Evolutionary conservation across 2,113 vertebrate genomes (phyloP).

Genomic region (Cryptomyrus ogoouensis): DNA sequence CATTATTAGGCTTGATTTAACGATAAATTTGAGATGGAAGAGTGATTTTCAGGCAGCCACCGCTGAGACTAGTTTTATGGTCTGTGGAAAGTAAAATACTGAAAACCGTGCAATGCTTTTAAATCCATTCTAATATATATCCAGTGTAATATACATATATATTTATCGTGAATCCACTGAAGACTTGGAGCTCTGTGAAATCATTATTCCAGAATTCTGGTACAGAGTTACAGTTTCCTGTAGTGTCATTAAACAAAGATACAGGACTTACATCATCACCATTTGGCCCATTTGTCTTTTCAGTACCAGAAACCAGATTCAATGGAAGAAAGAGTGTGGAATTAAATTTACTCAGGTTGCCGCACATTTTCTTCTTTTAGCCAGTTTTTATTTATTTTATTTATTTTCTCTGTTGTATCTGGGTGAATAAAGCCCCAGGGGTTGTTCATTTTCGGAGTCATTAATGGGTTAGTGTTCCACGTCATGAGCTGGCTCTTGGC

Average conservation of each 20-base stretch:
- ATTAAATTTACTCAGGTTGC: background rate
- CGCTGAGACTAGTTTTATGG: background rate
- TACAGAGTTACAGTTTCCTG: slow-evolving; percentile 1
- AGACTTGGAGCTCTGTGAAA: background rate
- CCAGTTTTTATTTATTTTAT: background rate
- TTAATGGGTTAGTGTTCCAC: background rate
- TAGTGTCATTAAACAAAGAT: background rate
- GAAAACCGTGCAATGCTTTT: background rate
- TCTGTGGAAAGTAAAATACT: slow-evolving; percentile 8
- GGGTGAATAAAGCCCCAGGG: background rate
- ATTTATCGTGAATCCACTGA: slow-evolving; percentile 1
- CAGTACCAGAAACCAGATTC: background rate
- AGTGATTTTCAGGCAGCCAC: background rate
- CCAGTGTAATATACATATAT: background rate
- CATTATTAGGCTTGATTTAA: slow-evolving; percentile 7
- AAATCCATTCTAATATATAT: background rate
- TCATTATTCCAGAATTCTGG: background rate
- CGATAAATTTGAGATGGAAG: slow-evolving; percentile 5
- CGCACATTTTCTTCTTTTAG: background rate
- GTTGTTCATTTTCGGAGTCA: slow-evolving; percentile 9
- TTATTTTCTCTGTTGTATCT: background rate
- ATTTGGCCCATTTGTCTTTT: background rate
- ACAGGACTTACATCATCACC: background rate
- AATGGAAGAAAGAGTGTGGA: background rate
- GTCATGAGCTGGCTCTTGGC: background rate